phyloP scores from a whole-genome alignment of 2,888 invertebrate species.

The Plebejus anna region DNA sequence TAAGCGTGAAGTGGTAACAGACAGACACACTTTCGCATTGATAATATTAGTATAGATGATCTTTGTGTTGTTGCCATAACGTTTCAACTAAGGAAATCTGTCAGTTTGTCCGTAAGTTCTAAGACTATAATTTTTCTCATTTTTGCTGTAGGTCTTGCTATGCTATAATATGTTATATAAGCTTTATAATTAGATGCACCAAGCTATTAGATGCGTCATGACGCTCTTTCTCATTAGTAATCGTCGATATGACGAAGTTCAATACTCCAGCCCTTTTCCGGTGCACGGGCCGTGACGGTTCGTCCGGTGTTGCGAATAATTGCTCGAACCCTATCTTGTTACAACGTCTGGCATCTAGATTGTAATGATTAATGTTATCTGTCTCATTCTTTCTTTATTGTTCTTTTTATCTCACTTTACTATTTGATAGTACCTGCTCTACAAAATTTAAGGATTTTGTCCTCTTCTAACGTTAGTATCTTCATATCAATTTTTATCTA shows the following conservation, averaged over 20 bases:
- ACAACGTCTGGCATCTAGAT: not conserved
- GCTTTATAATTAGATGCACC: not conserved
- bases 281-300: slow-evolving; percentile 44
- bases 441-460: too few species aligned
- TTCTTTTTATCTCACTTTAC: not conserved
- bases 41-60: too few species aligned
- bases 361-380: not conserved
- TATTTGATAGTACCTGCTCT: too few species aligned
- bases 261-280: slow-evolving; percentile 68
- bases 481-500: too few species aligned
- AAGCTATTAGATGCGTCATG: not conserved
- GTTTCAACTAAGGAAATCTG: not conserved
- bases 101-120: not conserved
- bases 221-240: not conserved
- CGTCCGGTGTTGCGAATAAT: slow-evolving; percentile 5
- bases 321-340: not conserved
- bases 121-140: not conserved
- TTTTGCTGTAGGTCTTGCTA: not conserved
- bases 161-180: too few species aligned
- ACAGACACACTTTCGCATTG: too few species aligned
- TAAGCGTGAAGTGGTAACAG: too few species aligned
- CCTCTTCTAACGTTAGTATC: too few species aligned
- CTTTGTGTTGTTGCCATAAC: not conserved
- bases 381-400: not conserved
- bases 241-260: slow-evolving; percentile 47